A percentile compares a stretch with the other conserved stretches of the same genome.
Evolutionary conservation across 2,113 vertebrate genomes (phyloP).

Genomic region (Chloropsis hardwickii): DNA sequence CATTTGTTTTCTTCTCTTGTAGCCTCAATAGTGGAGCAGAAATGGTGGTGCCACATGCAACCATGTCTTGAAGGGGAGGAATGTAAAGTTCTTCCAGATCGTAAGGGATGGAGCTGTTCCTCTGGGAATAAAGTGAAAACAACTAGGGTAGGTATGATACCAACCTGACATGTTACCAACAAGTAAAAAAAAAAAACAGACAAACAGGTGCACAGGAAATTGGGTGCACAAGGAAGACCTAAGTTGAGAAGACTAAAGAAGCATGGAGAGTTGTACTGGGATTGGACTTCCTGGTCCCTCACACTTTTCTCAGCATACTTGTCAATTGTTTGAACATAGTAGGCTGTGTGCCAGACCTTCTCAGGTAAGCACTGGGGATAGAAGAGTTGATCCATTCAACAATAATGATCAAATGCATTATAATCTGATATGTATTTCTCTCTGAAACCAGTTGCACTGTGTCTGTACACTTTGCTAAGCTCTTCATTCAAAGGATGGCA

Average conservation of each 20-base stretch:
- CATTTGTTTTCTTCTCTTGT: neutral
- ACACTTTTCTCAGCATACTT: neutral
- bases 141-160: constrained; percentile 84
- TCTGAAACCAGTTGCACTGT: neutral
- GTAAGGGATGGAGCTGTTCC: constrained; percentile 97
- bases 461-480: neutral
- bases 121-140: constrained; percentile 98
- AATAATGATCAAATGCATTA: neutral
- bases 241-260: neutral
- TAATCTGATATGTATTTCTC: neutral
- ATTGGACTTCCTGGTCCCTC: neutral
- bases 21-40: constrained; percentile 98
- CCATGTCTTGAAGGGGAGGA: constrained; percentile 97
- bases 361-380: constrained; percentile 35
- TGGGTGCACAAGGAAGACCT: neutral
- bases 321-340: neutral
- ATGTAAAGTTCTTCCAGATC: constrained; percentile 96
- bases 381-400: neutral
- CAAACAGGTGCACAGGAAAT: neutral
- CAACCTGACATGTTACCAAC: constrained; percentile 2
- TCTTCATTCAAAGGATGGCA: neutral
- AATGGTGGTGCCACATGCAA: constrained; percentile 99
- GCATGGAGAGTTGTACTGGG: neutral
- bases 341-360: neutral
- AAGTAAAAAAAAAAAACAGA: neutral